These are phyloP conservation scores for Leucoptera coffeella DNA, from an alignment of 2,888 invertebrate species.

Conservation along the genomic window DNA sequence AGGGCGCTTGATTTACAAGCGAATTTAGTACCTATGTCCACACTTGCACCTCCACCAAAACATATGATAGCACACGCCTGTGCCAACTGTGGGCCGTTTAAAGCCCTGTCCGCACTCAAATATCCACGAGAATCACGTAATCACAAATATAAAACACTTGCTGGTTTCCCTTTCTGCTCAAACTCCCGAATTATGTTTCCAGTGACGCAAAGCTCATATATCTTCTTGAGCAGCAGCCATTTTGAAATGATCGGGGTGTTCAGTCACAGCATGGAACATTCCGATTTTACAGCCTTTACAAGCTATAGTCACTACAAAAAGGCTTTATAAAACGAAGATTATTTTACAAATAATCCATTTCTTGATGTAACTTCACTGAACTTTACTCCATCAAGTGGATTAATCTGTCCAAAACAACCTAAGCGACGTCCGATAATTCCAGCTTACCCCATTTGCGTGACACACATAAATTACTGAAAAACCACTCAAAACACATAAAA, in stretches of 20 bases:
- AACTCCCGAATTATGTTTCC: no score
- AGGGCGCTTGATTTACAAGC: slow-evolving; percentile 43
- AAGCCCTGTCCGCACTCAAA: slow-evolving; percentile 22
- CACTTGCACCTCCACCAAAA: slow-evolving; percentile 47
- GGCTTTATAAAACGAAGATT: slow-evolving; percentile 20
- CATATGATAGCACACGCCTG: slow-evolving; percentile 48
- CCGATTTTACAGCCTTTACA: slow-evolving; percentile 33
- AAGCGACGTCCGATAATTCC: slow-evolving; percentile 53
- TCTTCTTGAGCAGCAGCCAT: slow-evolving; percentile 56
- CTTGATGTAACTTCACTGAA: slow-evolving; percentile 36
- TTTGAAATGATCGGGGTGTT: slow-evolving; percentile 55
- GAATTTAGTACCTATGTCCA: slow-evolving; percentile 49
- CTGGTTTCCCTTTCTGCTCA: no score
- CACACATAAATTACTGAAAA: slow-evolving; percentile 62
- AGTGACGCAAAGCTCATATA: slow-evolving; percentile 57
- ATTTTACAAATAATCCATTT: slow-evolving; percentile 40
- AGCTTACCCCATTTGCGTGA: slow-evolving; percentile 71
- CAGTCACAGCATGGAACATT: slow-evolving; percentile 54
- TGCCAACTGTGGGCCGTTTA: slow-evolving; percentile 23
- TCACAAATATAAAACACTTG: no score
- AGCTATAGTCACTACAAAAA: slow-evolving; percentile 18
- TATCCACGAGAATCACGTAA: no score
- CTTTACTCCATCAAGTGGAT: slow-evolving; percentile 42
- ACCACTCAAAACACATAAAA: slow-evolving; percentile 50
- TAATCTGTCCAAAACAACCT: slow-evolving; percentile 54